Base-by-base conservation (phyloP, 2,888 invertebrate genomes). In the Parasteatoda lunata region DNA sequence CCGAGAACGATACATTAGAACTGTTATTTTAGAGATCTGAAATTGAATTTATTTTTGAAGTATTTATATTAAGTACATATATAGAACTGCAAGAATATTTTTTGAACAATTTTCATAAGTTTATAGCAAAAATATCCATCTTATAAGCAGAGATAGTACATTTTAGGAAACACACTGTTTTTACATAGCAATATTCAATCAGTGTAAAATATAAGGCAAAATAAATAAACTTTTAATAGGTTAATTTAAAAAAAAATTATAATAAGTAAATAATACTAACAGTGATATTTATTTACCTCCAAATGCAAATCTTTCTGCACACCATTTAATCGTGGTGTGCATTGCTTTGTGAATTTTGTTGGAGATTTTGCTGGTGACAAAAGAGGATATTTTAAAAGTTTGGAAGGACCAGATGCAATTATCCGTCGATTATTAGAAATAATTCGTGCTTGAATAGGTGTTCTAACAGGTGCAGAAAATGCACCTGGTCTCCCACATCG, bases 241-340 rank as follows among this genome's bases (percentile, higher is more conserved):
- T 30, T 69, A 4, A 48, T 77, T 65, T 65, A 49, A 4, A 9
- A 15, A 7, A 15, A 48, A 65, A 66, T 48, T 47, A 48, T 47
- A 66, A 66, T 6, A 73, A 15, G 13, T 48, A 5, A 71, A 71
- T 13, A 47, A 54, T 52, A 73, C 52, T 52, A 7, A 52, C 54
- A 52, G 68, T 11, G 6, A 51, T 48, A 69, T 54, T 45, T 52
- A 71, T 76, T 51, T 65, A 89, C 89, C 75, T 89, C 89, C 64
- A 88, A 64, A 64, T 88, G 84, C 49, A 89, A 69, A 66, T 84
- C 80, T 75, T 88, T 65, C 69, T 88, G 89, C 48, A 88, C 80
- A 66, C 90, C 90, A 86, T 90, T 90, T n/a, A 90, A 73, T 30
- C 89, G 89, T 71, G 89, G 78, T 54, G 89, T 84, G 11, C 89